Conservation (phyloP, 1,140 invertebrate genomes). For the Drosophila tani region DNA sequence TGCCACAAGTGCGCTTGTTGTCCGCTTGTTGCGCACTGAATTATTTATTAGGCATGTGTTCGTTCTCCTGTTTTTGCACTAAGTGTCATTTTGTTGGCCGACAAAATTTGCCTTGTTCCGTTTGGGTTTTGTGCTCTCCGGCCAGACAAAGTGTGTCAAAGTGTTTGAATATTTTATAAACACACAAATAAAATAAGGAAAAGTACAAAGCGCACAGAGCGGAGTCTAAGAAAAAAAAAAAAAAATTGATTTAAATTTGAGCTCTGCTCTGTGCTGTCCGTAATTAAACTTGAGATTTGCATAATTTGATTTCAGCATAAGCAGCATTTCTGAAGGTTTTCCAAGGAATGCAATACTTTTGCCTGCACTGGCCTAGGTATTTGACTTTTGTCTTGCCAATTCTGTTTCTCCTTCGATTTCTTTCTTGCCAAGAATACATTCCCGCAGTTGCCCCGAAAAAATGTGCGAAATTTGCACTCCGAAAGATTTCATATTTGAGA, state of each 20-base stretch:
- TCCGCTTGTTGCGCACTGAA: conserved; percentile 80
- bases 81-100: conserved; percentile 75
- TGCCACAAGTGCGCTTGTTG: conserved; percentile 73
- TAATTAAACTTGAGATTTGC: conserved; percentile 68
- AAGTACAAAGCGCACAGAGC: neutral
- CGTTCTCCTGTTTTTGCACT: conserved; percentile 71
- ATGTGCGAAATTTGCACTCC: conserved; percentile 74
- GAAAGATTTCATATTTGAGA: conserved; percentile 44
- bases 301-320: conserved; percentile 62
- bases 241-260: conserved; percentile 63
- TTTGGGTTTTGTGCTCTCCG: conserved; percentile 20
- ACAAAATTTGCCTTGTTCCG: conserved; percentile 55
- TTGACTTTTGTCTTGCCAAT: conserved; percentile 36
- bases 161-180: conserved; percentile 61
- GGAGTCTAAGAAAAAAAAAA: neutral
- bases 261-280: conserved; percentile 19
- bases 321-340: neutral
- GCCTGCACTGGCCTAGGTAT: conserved; percentile 18
- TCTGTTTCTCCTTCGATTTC: conserved; percentile 19
- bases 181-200: conserved; percentile 50
- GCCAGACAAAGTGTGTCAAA: conserved; percentile 63
- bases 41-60: conserved; percentile 83
- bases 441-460: conserved; percentile 61
- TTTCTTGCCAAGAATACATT: conserved; percentile 45
- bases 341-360: conserved; percentile 53